Percentiles rank a stretch among this genome's conserved stretches.
Evolutionary conservation across 2,888 invertebrate genomes (phyloP).

Genomic region (Chrysina gloriosa): DNA sequence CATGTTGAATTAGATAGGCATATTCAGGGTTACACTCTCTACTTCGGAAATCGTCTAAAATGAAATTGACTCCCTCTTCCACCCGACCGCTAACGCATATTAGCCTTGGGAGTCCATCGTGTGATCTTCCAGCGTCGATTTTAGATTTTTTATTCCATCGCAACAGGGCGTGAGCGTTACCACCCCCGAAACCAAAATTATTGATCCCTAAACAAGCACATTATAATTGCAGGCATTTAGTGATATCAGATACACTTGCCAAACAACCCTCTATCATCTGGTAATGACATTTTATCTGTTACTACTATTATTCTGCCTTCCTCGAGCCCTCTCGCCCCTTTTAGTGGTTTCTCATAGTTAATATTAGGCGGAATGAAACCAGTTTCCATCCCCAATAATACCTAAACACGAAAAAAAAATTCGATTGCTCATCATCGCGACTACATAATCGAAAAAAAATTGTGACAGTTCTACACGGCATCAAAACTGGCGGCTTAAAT

Average conservation of each 20-base stretch:
- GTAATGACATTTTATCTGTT: slow-evolving; percentile 75
- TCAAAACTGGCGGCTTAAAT: too few species aligned
- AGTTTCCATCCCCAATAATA: slow-evolving; percentile 77
- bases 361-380: slow-evolving; percentile 88
- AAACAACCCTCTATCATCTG: slow-evolving; percentile 74
- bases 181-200: slow-evolving; percentile 93
- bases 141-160: slow-evolving; percentile 71
- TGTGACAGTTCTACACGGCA: too few species aligned
- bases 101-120: slow-evolving; percentile 76
- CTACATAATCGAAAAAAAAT: too few species aligned
- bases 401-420: slow-evolving; percentile 53
- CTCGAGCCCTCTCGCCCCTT: slow-evolving; percentile 71
- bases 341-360: slow-evolving; percentile 69
- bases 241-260: slow-evolving; percentile 63
- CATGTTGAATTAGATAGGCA: slow-evolving; percentile 54
- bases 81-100: slow-evolving; percentile 82
- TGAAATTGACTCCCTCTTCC: slow-evolving; percentile 74
- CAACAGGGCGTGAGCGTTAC: slow-evolving; percentile 79
- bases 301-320: slow-evolving; percentile 78
- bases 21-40: slow-evolving; percentile 57
- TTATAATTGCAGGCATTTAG: neutral
- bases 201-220: slow-evolving; percentile 68
- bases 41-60: slow-evolving; percentile 73
- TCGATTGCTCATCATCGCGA: neutral
- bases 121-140: slow-evolving; percentile 72